Conservation (phyloP, 1,140 invertebrate species). For the Samia ricini region DNA sequence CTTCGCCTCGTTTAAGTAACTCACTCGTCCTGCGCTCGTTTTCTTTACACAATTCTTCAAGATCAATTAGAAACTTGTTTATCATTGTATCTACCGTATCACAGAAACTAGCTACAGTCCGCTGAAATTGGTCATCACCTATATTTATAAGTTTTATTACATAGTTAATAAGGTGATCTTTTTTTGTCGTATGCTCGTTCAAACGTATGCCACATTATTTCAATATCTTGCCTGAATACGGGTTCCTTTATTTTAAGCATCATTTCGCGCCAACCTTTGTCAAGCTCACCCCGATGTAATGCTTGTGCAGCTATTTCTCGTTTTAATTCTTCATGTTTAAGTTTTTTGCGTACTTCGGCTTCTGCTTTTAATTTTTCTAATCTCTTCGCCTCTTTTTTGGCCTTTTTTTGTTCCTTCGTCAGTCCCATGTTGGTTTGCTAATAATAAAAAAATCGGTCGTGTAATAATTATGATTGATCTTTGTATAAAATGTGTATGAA, state of each 20-base stretch:
- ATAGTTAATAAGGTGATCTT: conserved; percentile 53
- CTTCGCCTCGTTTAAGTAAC: conserved; percentile 48
- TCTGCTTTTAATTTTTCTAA: conserved; percentile 50
- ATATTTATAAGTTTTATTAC: conserved; percentile 51
- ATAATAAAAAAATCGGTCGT: conserved; percentile 16
- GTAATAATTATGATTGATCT: not conserved
- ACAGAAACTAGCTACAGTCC: conserved; percentile 63
- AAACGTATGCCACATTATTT: conserved; percentile 65
- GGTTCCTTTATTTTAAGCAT: conserved; percentile 70
- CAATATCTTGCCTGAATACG: conserved; percentile 58
- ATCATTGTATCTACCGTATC: conserved; percentile 65
- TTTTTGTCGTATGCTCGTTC: conserved; percentile 63
- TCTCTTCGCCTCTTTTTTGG: conserved; percentile 57
- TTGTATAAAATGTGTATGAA: not conserved
- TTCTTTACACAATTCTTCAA: conserved; percentile 50
- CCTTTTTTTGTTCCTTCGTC: conserved; percentile 57
- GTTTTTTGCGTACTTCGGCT: conserved; percentile 39
- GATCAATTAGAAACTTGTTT: conserved; percentile 58
- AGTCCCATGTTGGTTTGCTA: conserved; percentile 39
- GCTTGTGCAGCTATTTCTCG: conserved; percentile 57
- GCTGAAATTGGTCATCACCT: conserved; percentile 65
- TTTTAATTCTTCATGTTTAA: conserved; percentile 50
- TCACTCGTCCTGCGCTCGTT: conserved; percentile 49
- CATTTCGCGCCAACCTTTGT: conserved; percentile 54
- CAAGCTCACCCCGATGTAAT: conserved; percentile 39